phyloP scores from a whole-genome alignment of 2,888 invertebrate genomes.

The Hirtodrosophila duncani region DNA sequence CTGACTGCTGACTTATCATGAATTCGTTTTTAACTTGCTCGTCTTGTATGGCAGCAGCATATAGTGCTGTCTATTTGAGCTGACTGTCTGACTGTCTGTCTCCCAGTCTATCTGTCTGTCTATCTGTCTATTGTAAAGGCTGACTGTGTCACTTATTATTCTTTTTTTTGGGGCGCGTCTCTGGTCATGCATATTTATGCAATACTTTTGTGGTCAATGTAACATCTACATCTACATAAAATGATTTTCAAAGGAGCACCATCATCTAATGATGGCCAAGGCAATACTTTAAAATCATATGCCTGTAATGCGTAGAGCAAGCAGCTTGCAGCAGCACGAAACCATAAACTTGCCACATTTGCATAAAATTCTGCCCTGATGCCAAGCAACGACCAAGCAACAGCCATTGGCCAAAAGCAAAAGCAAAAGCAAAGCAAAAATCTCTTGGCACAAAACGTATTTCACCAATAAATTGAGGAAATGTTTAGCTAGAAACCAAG shows the following conservation, averaged over 20 bases:
- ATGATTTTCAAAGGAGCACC: not conserved
- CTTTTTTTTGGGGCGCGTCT: constrained; percentile 11
- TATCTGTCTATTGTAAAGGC: too few relatives aligned
- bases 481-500: constrained; percentile 37
- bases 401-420: too few relatives aligned
- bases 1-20: constrained; percentile 44
- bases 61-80: constrained; percentile 28
- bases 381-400: constrained; percentile 39
- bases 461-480: constrained; percentile 66
- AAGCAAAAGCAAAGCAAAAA: constrained; percentile 33
- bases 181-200: constrained; percentile 44
- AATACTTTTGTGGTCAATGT: constrained; percentile 31
- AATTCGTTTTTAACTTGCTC: constrained; percentile 5
- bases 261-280: constrained; percentile 42
- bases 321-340: constrained; percentile 12
- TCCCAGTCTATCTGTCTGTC: constrained; percentile 31
- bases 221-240: not conserved
- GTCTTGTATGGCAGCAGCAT: not conserved
- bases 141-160: constrained; percentile 48
- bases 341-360: constrained; percentile 66
- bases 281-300: constrained; percentile 53
- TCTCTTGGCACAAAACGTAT: constrained; percentile 61
- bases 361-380: constrained; percentile 51
- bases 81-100: constrained; percentile 37
- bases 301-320: constrained; percentile 25